Percentiles rank a stretch among this genome's conserved stretches.
Evolutionary conservation across 1,140 invertebrate species (phyloP).

Genomic region (Camponotus vicinus): DNA sequence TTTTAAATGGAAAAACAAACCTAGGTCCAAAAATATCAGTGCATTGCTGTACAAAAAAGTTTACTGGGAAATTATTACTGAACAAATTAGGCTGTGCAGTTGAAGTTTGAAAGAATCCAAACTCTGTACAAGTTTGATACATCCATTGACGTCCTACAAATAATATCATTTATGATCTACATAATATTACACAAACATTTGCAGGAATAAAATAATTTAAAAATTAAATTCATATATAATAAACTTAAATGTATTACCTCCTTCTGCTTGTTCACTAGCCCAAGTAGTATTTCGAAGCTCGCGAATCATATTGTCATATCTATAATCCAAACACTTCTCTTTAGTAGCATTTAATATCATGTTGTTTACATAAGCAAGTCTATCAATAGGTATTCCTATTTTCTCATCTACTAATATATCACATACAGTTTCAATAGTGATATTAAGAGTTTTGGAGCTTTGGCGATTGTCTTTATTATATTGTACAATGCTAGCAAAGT

Average conservation of each 20-base stretch:
- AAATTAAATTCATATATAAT: constrained; percentile 2
- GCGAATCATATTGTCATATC: constrained; percentile 92
- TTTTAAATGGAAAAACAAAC: constrained; percentile 66
- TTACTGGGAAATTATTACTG: constrained; percentile 91
- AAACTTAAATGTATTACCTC: constrained; percentile 85
- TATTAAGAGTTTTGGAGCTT: constrained; percentile 88
- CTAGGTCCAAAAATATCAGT: constrained; percentile 92
- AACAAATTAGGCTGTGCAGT: constrained; percentile 91
- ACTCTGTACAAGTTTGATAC: constrained; percentile 98
- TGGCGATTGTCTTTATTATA: constrained; percentile 97
- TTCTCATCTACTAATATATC: constrained; percentile 90
- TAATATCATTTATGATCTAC: background rate
- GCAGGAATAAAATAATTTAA: background rate
- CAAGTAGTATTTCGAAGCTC: constrained; percentile 91
- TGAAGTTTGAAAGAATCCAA: constrained; percentile 97
- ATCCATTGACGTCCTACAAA: constrained; percentile 93
- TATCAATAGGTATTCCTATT: constrained; percentile 88
- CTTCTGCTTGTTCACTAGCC: constrained; percentile 88
- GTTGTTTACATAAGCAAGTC: constrained; percentile 91
- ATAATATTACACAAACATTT: background rate
- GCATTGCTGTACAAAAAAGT: constrained; percentile 94
- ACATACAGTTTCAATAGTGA: constrained; percentile 94
- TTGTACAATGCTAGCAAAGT: constrained; percentile 95
- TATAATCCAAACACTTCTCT: constrained; percentile 94
- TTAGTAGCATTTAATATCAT: constrained; percentile 90